phyloP scores from a whole-genome alignment of 2,797 vertebrate genomes.

The Scolopax rusticola region DNA sequence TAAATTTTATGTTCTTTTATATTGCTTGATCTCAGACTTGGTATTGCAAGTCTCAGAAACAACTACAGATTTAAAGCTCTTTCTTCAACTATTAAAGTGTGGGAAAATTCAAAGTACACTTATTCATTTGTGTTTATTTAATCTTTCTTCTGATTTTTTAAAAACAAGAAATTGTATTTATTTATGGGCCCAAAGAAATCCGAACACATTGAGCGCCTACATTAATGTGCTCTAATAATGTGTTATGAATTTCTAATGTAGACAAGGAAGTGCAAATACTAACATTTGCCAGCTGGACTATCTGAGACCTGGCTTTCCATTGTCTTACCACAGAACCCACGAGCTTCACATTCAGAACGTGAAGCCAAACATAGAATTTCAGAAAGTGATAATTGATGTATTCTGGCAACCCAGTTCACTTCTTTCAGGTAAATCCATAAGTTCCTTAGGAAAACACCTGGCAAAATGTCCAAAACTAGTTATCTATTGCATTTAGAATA shows the following conservation, averaged over 20 bases:
- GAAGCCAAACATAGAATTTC: neutral
- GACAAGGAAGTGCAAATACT: neutral
- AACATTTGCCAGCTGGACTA: neutral
- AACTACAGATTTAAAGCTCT: neutral
- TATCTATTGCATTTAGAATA: neutral
- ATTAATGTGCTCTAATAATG: neutral
- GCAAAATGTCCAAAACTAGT: neutral
- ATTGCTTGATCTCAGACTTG: neutral
- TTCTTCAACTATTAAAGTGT: neutral
- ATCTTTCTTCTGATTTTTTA: neutral
- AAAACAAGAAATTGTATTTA: neutral
- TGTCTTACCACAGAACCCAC: neutral
- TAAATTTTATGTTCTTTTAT: constrained; percentile 20
- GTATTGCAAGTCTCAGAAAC: neutral
- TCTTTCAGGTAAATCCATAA: neutral
- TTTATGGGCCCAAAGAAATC: neutral
- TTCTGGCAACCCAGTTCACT: neutral
- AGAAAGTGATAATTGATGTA: neutral
- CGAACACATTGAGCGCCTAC: neutral
- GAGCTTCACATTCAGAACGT: neutral
- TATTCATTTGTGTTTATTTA: neutral
- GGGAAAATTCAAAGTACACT: neutral
- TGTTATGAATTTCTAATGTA: neutral
- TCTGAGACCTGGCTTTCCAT: neutral
- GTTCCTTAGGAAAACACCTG: neutral